A percentile compares a stretch with the other conserved stretches of the same genome.
Evolutionary conservation across 2,888 invertebrate species (phyloP).

Genomic region (Morpho deidamia): DNA sequence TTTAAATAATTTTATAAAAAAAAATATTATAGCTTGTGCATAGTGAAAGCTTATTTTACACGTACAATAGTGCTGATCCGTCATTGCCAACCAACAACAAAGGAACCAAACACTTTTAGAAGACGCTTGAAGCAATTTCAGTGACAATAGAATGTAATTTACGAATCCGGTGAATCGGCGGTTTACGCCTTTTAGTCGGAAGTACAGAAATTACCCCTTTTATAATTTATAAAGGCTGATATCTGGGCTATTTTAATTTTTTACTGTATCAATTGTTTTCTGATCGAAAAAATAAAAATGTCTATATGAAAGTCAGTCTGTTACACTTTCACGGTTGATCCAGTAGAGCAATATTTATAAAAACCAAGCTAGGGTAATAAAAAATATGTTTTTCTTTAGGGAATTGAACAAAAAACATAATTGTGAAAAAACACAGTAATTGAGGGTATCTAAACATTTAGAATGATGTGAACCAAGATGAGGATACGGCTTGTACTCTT

Average conservation of each 20-base stretch:
- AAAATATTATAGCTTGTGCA: too few relatives aligned
- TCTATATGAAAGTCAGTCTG: too few relatives aligned
- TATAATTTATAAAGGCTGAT: slow-evolving; percentile 28
- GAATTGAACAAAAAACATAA: too few relatives aligned
- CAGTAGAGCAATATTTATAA: too few relatives aligned
- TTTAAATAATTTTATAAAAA: too few relatives aligned
- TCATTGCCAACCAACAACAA: slow-evolving; percentile 11
- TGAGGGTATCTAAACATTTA: too few relatives aligned
- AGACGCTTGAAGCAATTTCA: slow-evolving; percentile 32
- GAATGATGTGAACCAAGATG: too few relatives aligned
- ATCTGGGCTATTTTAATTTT: neutral
- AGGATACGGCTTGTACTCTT: too few relatives aligned
- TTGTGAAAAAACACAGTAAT: too few relatives aligned
- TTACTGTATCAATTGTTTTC: neutral
- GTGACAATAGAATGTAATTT: slow-evolving; percentile 51
- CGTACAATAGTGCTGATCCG: slow-evolving; percentile 14
- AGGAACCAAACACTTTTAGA: slow-evolving; percentile 18
- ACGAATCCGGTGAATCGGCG: slow-evolving; percentile 37
- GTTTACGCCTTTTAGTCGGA: slow-evolving; percentile 31
- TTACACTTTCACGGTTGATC: too few relatives aligned
- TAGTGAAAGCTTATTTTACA: neutral
- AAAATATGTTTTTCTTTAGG: too few relatives aligned
- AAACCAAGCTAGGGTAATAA: too few relatives aligned
- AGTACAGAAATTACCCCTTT: slow-evolving; percentile 43
- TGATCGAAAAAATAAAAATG: neutral